Base-by-base conservation (phyloP, 2,113 vertebrate species). In the Mola mola region DNA sequence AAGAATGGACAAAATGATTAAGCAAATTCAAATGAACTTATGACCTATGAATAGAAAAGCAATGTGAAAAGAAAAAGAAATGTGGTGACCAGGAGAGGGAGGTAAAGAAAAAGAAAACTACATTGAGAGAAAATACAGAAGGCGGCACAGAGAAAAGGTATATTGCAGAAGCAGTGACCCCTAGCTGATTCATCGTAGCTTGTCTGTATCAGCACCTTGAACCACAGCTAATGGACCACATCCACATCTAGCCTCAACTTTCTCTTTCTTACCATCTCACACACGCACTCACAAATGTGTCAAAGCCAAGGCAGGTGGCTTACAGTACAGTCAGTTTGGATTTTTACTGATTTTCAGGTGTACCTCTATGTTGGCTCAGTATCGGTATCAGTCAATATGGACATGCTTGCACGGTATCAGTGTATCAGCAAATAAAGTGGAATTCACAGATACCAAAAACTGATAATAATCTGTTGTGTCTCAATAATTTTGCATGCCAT, bases 161-260 rank as follows among this genome's bases (percentile, higher is more conserved):
- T 53, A 48, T 47, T 74, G 56, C 63, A 66, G 60, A 76, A 52
- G 41, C 66, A 56, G 40, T 83, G 70, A 87, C 71, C 75, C 66
- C 37, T 60, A 74, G 66, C 75, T 75, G 67, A 82, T 62, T 79
- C 78, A 74, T 72, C 52, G 62, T 46, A 62, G 55, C 38, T 52
- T 28, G 22, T 52, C 63, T 47, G 21, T 43, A 67, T 61, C 46
- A 34, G 58, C 29, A 64, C 69, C 82, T 66, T 82, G 63, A 78
- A 81, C 61, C 49, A 61, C 40, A 74, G 78, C 64, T 78, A 80
- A 87, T 75, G 34, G 74, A 79, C 56, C 70, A 57, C 33, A 60
- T 68, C 64, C 44, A 72, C 53, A 59, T 62, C 22, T 21, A 24
- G 8, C 53, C 34, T 58, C 25, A 22, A 21, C 43, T 62, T 37